Evolutionary conservation across 2,113 vertebrate genomes (phyloP).

Genomic region (Nibea coibor): DNA sequence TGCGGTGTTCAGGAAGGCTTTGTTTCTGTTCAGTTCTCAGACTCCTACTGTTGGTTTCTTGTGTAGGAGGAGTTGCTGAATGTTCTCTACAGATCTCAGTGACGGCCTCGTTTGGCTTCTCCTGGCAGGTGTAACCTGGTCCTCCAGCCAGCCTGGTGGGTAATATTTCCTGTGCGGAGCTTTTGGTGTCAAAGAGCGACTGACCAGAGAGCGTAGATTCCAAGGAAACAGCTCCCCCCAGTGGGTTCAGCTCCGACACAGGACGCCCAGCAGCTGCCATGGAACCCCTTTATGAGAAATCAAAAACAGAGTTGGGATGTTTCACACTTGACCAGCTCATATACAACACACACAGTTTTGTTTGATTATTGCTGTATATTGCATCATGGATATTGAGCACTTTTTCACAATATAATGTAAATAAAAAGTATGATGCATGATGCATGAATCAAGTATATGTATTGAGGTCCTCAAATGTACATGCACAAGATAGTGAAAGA

Average conservation of each 20-base stretch:
- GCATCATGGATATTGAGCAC: not conserved
- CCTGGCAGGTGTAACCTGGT: slow-evolving; percentile 28
- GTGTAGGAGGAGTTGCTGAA: not conserved
- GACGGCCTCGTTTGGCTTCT: slow-evolving; percentile 79
- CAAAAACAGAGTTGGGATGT: not conserved
- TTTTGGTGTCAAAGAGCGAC: slow-evolving; percentile 73
- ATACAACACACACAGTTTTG: not conserved
- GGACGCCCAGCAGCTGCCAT: slow-evolving; percentile 67
- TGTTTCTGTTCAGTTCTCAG: not conserved
- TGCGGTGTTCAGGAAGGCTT: slow-evolving; percentile 3
- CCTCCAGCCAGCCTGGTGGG: not conserved
- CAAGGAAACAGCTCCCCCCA: slow-evolving; percentile 17
- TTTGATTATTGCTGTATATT: not conserved
- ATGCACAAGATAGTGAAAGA: not conserved
- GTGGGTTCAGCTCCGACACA: slow-evolving; percentile 43
- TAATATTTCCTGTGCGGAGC: slow-evolving; percentile 75
- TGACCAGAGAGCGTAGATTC: slow-evolving; percentile 39
- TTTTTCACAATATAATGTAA: not conserved
- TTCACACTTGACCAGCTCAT: not conserved
- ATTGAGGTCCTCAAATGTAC: not conserved
- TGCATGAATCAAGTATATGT: too few species aligned
- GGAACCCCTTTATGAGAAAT: slow-evolving; percentile 35
- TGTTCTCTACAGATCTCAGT: slow-evolving; percentile 58
- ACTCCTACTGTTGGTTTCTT: not conserved
- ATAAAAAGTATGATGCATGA: too few species aligned